Evolutionary conservation across 1,140 invertebrate species (phyloP), one percentile per base, ranked within the genome.

Genomic region (Sitobion miscanthi): DNA sequence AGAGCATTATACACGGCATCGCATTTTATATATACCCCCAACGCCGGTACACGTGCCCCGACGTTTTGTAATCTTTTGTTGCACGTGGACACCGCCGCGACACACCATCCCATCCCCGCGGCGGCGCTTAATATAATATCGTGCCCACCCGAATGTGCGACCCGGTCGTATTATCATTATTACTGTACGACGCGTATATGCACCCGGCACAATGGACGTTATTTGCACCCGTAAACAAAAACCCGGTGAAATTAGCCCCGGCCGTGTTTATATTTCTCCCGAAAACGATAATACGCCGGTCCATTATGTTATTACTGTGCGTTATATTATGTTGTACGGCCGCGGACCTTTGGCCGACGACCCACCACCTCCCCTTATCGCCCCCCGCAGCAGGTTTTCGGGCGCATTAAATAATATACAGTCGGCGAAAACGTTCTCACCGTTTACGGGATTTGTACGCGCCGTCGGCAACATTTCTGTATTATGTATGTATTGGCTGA

Each of bases 51-150:
- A 93, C 91, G 82, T 86, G 91, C 82, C 47, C 82, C 49, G 57
- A 93, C 91, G 82, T 93, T 93, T 93, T 85, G 69, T 83, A 54
- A 93, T 93, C 91, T 93, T 93, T 93, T 85, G 91, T 93, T 45
- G 49, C 62, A 83, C 77, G 91, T 25, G 62, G 77, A 38, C 45
- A 38, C 47, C 45, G 45, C 38, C 23, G 17, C 57, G 38, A 21
- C 57, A 35, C 42, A 8, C 57, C 17, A 2, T n/a, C 17, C 42
- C 30, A 35, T 49, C 90, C 91, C 49, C 91, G 91, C 77, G 47
- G n/a, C 49, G 91, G 38, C 91, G 91, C 77, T 86, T 93, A 57
- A 45, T 83, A 83, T n/a, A 57, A 57, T 23, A 83, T 77, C n/a
- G 42, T n/a, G 91, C 45, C 69, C 69, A 38, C 91, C 91, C 90